Conservation (phyloP, 1,140 invertebrate species). For the Brachionus koreanus region DNA sequence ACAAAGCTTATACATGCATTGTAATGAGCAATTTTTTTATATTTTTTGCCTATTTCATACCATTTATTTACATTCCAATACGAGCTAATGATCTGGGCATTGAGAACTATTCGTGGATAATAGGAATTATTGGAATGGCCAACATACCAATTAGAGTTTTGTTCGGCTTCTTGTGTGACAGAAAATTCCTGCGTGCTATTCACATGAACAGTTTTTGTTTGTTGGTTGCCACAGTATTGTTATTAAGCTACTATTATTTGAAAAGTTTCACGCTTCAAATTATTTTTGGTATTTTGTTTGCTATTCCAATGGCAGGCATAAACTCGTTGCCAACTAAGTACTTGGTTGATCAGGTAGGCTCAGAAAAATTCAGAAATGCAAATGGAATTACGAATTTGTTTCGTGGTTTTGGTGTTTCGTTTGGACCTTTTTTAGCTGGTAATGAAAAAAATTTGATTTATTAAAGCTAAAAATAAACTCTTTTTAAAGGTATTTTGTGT, state of each 20-base stretch:
- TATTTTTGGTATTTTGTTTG: background rate
- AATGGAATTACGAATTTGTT: constrained; percentile 8
- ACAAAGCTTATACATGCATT: constrained; percentile 83
- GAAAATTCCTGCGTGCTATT: background rate
- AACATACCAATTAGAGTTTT: constrained; percentile 63
- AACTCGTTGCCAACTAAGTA: constrained; percentile 3
- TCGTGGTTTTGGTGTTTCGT: background rate
- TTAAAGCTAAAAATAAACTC: too few relatives aligned
- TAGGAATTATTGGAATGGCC: constrained; percentile 63
- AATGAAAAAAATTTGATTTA: too few relatives aligned
- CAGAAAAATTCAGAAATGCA: constrained; percentile 28
- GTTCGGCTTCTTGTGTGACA: constrained; percentile 63
- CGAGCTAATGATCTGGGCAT: constrained; percentile 50
- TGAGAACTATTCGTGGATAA: constrained; percentile 41
- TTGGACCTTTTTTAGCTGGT: constrained; percentile 10
- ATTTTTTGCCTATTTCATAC: constrained; percentile 90
- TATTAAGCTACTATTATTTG: background rate
- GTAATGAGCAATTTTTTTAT: constrained; percentile 88
- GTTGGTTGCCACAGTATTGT: background rate
- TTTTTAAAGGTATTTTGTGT: background rate
- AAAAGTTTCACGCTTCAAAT: background rate
- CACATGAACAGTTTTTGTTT: constrained; percentile 27
- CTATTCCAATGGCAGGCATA: constrained; percentile 23
- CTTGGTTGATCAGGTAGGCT: background rate
- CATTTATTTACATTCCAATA: constrained; percentile 73